Evolutionary conservation across 2,888 invertebrate genomes (phyloP).

Genomic region (Pyrgus malvae): DNA sequence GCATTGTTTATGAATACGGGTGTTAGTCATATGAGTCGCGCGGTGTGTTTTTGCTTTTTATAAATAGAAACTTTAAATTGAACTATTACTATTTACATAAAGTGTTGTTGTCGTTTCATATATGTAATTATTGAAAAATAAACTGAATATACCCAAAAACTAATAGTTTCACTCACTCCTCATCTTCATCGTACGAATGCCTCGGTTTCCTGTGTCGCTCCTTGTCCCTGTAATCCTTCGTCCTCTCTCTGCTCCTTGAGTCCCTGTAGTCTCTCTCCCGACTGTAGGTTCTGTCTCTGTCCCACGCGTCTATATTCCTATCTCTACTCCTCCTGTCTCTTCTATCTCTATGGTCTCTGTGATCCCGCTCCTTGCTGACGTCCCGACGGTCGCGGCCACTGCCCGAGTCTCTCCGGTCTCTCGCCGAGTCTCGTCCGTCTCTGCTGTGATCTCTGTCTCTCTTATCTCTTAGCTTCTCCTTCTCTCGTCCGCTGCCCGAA

Average conservation of each 20-base stretch:
- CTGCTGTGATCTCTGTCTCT: conserved; percentile 66
- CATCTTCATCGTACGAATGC: conserved; percentile 87
- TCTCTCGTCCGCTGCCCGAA: conserved; percentile 77
- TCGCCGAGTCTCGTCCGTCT: conserved; percentile 59
- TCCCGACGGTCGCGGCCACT: conserved; percentile 71
- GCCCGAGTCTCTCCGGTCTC: conserved; percentile 71
- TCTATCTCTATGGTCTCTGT: conserved; percentile 55
- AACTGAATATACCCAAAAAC: too few relatives aligned
- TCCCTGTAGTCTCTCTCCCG: conserved; percentile 67
- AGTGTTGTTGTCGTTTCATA: too few relatives aligned
- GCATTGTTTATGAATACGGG: too few relatives aligned
- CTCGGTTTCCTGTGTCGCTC: conserved; percentile 82
- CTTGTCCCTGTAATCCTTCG: conserved; percentile 73
- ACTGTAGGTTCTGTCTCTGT: conserved; percentile 72
- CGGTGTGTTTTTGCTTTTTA: too few relatives aligned
- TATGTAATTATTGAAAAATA: too few relatives aligned
- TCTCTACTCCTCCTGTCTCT: conserved; percentile 63
- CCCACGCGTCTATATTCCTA: conserved; percentile 65
- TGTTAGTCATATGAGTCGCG: too few relatives aligned
- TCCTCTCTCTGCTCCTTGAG: conserved; percentile 70
- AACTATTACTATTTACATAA: too few relatives aligned
- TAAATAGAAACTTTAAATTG: too few relatives aligned
- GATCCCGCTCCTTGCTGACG: conserved; percentile 55
- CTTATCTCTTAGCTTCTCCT: conserved; percentile 67
- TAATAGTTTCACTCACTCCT: conserved; percentile 85